These are phyloP conservation scores for Globia sparganii DNA, from an alignment of 2,888 invertebrate genomes.

Conservation along the genomic window DNA sequence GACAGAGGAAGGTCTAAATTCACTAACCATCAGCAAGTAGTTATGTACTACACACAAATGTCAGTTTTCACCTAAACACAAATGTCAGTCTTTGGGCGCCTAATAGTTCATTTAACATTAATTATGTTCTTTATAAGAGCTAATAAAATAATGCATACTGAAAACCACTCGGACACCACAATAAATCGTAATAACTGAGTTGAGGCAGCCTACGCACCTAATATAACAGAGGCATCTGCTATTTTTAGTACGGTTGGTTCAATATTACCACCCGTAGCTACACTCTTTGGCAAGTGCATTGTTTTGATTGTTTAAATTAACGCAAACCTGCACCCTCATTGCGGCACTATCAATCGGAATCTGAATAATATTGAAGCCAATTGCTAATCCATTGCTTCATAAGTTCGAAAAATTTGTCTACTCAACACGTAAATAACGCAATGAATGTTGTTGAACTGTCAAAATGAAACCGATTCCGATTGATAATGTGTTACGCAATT, in stretches of 20 bases:
- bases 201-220: background rate
- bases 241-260: conserved; percentile 28
- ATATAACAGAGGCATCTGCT: background rate
- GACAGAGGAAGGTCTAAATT: background rate
- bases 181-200: background rate
- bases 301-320: conserved; percentile 21
- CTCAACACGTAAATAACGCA: too few relatives aligned
- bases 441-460: too few relatives aligned
- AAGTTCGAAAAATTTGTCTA: too few relatives aligned
- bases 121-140: background rate
- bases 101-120: background rate
- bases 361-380: too few relatives aligned
- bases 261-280: conserved; percentile 15
- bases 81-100: background rate
- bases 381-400: too few relatives aligned
- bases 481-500: too few relatives aligned
- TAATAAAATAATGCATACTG: background rate
- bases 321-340: too few relatives aligned
- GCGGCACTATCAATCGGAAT: too few relatives aligned
- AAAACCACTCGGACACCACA: background rate
- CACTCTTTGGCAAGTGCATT: conserved; percentile 18
- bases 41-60: background rate
- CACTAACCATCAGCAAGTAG: background rate
- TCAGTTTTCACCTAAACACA: background rate
- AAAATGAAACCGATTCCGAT: too few relatives aligned